Base-by-base conservation (phyloP, 2,113 vertebrate species). In the Gobius niger region DNA sequence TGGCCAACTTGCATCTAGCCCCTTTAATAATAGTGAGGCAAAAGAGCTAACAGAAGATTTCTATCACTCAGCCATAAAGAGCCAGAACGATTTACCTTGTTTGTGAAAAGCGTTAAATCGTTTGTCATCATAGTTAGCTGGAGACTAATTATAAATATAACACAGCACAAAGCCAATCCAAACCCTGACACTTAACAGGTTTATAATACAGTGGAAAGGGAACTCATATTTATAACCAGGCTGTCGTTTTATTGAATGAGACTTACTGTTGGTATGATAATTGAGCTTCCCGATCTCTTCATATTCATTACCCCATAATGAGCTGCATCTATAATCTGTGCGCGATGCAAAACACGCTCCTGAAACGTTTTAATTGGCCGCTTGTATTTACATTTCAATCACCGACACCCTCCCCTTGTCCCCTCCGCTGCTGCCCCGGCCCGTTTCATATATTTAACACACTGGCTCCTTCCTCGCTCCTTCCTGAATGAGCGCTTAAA, bases 371-470 rank as follows among this genome's bases (percentile, higher is more conserved):
- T 91, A 91, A 90, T 91, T 91, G 89, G 86, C 82, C 80, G 78
- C 84, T 82, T 82, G 83, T 71, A 91, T 90, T 91, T 91, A 89
- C 90, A 91, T 90, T 91, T 91, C 88, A 91, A 91, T 89, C 87
- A 82, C 83, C 81, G 70, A 65, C 82, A 78, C 80, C 82, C 77
- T 86, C 82, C 85, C 68, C 80, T 68, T 82, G 72, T 78, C 74
- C 78, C 69, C 76, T 72, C 73, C 66, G 66, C 85, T 83, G 79
- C 83, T 84, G 82, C 82, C 73, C 73, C 65, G 76, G 80, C 82
- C 80, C 70, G 71, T 87, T 82, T 86, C 81, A 88, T 88, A 88
- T 88, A 85, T 87, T 54, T 85, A 84, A 89, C 82, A 76, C 76
- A 72, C 42, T 82, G 80, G 71, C 80, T 82, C 59, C 24, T 54